phyloP scores from a whole-genome alignment of 2,113 vertebrate genomes.

The Furnarius figulus region DNA sequence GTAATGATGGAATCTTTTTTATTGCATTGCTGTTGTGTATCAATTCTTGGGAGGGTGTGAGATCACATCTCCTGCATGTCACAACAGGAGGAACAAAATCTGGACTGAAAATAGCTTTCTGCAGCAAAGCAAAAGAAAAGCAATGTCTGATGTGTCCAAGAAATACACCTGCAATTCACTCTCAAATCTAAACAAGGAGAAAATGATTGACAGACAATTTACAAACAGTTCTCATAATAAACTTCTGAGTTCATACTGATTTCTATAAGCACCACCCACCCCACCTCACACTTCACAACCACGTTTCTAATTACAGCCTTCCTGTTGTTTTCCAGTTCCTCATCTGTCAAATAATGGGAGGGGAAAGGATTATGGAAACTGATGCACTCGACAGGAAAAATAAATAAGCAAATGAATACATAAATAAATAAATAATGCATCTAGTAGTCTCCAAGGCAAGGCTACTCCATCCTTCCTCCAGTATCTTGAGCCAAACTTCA shows the following conservation, averaged over 20 bases:
- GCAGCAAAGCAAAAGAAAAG: not conserved
- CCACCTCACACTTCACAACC: not conserved
- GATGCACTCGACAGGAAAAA: not conserved
- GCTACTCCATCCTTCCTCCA: not conserved
- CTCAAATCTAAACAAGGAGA: not conserved
- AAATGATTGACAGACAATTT: not conserved
- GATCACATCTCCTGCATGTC: conserved; percentile 23
- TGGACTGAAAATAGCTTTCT: conserved; percentile 21
- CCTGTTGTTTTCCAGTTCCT: conserved; percentile 20
- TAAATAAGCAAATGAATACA: not conserved
- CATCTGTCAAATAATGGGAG: not conserved
- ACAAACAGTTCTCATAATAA: not conserved
- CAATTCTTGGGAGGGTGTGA: not conserved
- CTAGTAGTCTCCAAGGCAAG: not conserved
- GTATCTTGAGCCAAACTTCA: not conserved
- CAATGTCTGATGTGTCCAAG: not conserved
- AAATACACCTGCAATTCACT: not conserved
- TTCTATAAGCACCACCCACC: not conserved
- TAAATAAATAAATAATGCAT: not conserved
- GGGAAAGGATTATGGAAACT: not conserved
- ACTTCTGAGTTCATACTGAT: not conserved
- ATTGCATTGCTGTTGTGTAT: not conserved
- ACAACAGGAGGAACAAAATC: conserved; percentile 5
- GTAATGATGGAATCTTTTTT: not conserved
- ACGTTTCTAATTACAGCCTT: conserved; percentile 4